Conservation (phyloP, 2,888 invertebrate genomes). For the Plusia festucae region DNA sequence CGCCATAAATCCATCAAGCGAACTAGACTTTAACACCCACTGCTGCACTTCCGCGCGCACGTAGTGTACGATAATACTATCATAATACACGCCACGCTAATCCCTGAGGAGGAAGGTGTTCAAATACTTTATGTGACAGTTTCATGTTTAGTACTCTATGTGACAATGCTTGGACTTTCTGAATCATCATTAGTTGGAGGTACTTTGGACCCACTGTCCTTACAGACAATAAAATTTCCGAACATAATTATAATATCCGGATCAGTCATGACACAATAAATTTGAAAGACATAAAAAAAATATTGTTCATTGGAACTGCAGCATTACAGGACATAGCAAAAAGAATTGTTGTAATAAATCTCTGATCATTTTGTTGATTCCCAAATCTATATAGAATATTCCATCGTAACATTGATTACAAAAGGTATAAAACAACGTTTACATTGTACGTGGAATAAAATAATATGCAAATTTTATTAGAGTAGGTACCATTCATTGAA, state of each 20-base stretch:
- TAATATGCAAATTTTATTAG: conserved; percentile 2
- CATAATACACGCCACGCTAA: conserved; percentile 30
- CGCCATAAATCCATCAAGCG: conserved; percentile 74
- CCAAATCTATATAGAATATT: too few species aligned
- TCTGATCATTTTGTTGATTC: too few species aligned
- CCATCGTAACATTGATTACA: too few species aligned
- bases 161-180: neutral
- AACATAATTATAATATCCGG: too few species aligned
- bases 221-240: neutral
- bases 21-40: conserved; percentile 67
- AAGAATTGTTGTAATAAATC: too few species aligned
- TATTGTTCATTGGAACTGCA: too few species aligned
- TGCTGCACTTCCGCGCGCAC: conserved; percentile 59
- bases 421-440: neutral
- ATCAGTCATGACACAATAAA: too few species aligned
- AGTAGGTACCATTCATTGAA: neutral
- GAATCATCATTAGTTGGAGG: neutral
- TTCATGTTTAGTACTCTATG: neutral
- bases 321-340: too few species aligned
- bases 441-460: neutral
- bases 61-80: conserved; percentile 33
- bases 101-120: neutral
- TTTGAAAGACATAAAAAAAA: too few species aligned
- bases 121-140: neutral
- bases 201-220: conserved; percentile 2